A percentile compares a stretch with the other conserved stretches of the same genome.
Conservation (phyloP, 2,113 vertebrate species). For the Neodon shergylaensis region DNA sequence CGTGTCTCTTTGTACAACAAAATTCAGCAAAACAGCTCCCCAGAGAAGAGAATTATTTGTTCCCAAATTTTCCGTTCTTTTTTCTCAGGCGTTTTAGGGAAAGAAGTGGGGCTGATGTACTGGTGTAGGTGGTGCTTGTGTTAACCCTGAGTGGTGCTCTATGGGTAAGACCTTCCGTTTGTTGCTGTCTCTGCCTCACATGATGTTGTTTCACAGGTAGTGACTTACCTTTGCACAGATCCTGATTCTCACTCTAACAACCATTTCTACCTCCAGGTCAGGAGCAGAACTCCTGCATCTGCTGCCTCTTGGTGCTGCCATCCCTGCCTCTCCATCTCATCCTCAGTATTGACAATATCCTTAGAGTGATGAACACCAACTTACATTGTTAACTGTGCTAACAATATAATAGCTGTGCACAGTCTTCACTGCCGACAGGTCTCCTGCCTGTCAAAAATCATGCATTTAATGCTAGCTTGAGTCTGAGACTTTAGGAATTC, state of each 20-base stretch:
- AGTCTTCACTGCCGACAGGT: not conserved
- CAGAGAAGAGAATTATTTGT: not conserved
- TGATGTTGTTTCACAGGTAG: not conserved
- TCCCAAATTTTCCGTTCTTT: not conserved
- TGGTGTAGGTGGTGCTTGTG: not conserved
- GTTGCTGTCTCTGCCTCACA: not conserved
- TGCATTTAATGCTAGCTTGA: not conserved
- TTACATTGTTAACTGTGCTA: not conserved
- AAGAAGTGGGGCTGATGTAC: not conserved
- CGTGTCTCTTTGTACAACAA: not conserved
- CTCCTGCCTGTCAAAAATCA: not conserved
- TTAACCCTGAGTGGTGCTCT: not conserved
- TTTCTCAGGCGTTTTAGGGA: not conserved
- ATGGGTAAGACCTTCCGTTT: not conserved
- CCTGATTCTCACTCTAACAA: not conserved
- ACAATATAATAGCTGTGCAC: too few species aligned
- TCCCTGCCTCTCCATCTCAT: not conserved
- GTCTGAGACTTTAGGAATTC: not conserved
- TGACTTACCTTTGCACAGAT: not conserved
- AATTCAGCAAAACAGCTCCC: not conserved
- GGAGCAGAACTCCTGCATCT: not conserved
- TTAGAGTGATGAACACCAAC: not conserved
- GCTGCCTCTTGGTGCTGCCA: not conserved
- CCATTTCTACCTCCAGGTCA: not conserved
- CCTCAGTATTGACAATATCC: accelerated